A percentile compares a stretch with the other conserved stretches of the same genome.
phyloP scores from a whole-genome alignment of 1,140 invertebrate genomes.

The Lordiphosa stackelbergi region DNA sequence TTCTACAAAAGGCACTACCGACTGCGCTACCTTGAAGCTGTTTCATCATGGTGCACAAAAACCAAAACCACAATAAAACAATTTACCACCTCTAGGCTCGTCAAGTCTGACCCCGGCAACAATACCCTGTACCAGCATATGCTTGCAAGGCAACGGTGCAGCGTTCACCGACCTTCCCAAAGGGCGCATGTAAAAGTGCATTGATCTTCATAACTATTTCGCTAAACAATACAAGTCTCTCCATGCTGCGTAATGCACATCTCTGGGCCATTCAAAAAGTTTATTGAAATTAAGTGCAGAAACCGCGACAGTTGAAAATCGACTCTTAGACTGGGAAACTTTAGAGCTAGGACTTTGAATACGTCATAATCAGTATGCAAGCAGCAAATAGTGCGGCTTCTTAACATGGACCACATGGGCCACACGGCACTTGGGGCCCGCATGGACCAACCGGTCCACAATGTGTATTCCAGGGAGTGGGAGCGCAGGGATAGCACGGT shows the following conservation, averaged over 20 bases:
- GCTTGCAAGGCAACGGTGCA: too few species aligned
- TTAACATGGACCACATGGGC: constrained; percentile 59
- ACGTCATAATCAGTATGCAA: constrained; percentile 2
- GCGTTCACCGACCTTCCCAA: too few species aligned
- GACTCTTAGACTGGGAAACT: constrained; percentile 1
- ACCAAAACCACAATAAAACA: too few species aligned
- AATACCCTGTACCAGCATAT: too few species aligned
- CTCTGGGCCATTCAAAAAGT: not conserved
- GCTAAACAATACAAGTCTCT: not conserved
- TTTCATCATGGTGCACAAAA: too few species aligned
- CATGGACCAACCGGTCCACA: constrained; percentile 64
- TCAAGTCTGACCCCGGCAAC: too few species aligned
- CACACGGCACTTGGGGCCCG: constrained; percentile 65
- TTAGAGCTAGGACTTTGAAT: constrained; percentile 6
- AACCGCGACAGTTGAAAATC: constrained; percentile 30
- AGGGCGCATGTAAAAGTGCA: constrained; percentile 24
- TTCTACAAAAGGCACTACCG: too few species aligned
- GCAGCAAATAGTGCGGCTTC: constrained; percentile 4
- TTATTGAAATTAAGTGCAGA: constrained; percentile 29
- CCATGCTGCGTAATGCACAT: not conserved
- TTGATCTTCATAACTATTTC: constrained; percentile 25
- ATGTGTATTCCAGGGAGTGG: constrained; percentile 69
- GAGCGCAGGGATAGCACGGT: constrained; percentile 64
- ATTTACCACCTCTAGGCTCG: too few species aligned
- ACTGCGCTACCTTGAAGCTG: too few species aligned